Evolutionary conservation across 1,140 invertebrate species (phyloP).

Genomic region (Battus philenor): DNA sequence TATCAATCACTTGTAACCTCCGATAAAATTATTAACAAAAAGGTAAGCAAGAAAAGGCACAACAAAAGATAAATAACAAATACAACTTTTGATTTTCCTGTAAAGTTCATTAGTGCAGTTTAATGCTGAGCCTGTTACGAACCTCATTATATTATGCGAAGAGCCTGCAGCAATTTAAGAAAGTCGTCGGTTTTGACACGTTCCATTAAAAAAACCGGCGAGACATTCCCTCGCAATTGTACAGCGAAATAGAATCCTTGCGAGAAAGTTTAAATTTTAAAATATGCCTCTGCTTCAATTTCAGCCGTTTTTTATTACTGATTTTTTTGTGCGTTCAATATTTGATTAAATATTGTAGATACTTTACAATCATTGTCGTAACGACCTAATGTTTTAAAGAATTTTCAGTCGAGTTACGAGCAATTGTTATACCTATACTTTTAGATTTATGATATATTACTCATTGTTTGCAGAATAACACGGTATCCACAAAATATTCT

Average conservation of each 20-base stretch:
- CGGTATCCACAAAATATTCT: too few species aligned
- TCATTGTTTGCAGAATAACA: too few species aligned
- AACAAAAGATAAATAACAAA: too few species aligned
- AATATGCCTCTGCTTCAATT: background rate
- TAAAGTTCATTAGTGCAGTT: constrained; percentile 10
- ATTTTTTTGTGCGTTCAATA: too few species aligned
- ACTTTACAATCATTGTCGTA: too few species aligned
- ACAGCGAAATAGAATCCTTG: constrained; percentile 7
- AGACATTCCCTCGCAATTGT: constrained; percentile 8
- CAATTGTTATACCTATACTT: too few species aligned
- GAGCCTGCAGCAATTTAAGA: constrained; percentile 10
- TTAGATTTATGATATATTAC: too few species aligned
- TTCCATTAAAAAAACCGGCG: constrained; percentile 14
- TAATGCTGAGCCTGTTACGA: constrained; percentile 3
- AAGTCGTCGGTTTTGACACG: constrained; percentile 11
- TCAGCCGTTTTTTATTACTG: too few species aligned
- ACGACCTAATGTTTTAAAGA: too few species aligned
- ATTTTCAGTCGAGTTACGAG: too few species aligned
- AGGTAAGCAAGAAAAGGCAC: background rate
- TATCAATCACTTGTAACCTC: background rate
- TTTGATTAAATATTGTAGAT: too few species aligned
- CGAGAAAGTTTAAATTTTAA: constrained; percentile 2
- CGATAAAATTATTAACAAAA: background rate
- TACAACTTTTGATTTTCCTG: background rate
- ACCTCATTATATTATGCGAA: constrained; percentile 1